Percentiles rank a stretch among this genome's conserved stretches.
Conservation (phyloP, 2,113 vertebrate species). For the Galbula dea region DNA sequence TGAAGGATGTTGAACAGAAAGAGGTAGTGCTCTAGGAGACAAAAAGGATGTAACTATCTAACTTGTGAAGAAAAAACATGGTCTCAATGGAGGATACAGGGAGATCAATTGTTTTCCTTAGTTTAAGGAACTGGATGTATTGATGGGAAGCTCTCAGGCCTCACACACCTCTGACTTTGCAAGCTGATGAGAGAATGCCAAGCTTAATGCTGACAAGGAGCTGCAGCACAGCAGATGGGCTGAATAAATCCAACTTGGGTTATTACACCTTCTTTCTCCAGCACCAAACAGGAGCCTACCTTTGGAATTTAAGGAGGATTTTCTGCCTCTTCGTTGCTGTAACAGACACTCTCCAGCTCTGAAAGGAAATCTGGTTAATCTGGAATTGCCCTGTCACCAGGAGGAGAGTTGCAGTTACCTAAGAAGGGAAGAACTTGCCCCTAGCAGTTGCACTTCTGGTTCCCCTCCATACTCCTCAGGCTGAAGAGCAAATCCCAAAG, state of each 20-base stretch:
- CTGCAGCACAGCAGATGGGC: not conserved
- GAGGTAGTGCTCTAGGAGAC: not conserved
- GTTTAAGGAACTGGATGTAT: not conserved
- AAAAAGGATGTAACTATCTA: not conserved
- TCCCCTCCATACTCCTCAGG: not conserved
- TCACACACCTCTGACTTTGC: not conserved
- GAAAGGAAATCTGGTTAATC: not conserved
- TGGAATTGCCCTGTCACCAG: not conserved
- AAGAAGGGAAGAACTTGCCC: not conserved
- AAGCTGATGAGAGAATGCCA: not conserved
- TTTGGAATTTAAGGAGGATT: not conserved
- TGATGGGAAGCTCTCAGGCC: not conserved
- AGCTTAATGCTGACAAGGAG: not conserved
- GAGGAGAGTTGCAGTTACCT: not conserved
- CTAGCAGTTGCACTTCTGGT: not conserved
- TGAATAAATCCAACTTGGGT: not conserved
- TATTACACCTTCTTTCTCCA: not conserved
- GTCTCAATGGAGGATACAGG: not conserved
- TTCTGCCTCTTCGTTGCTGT: not conserved
- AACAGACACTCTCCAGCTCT: not conserved
- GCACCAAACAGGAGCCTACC: not conserved
- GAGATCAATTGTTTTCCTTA: not conserved
- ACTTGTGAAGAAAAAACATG: not conserved
- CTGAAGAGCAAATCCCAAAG: constrained; percentile 18
- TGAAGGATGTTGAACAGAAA: not conserved